These are phyloP conservation scores for Latrodectus geometricus DNA, from an alignment of 1,140 invertebrate species.

Conservation along the genomic window DNA sequence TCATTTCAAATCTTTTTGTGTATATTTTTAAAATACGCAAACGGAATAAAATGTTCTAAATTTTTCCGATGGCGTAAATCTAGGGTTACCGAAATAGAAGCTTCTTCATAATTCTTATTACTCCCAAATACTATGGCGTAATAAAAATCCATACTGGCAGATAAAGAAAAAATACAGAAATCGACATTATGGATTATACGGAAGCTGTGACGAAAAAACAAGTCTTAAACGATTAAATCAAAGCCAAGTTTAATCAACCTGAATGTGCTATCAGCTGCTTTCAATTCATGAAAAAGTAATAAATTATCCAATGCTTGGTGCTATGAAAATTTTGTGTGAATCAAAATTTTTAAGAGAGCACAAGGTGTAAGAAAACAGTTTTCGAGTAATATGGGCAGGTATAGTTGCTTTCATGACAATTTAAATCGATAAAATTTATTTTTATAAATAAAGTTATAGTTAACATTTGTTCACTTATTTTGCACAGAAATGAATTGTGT, in stretches of 20 bases:
- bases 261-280: slow-evolving; percentile 97
- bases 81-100: no score
- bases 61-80: no score
- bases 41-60: no score
- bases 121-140: no score
- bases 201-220: no score
- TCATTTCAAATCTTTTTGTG: no score
- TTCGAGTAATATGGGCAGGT: slow-evolving; percentile 95
- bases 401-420: neutral
- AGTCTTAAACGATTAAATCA: slow-evolving; percentile 97
- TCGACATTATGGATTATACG: no score
- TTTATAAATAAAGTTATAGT: neutral
- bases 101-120: no score
- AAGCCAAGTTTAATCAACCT: slow-evolving; percentile 98
- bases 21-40: no score
- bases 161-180: no score
- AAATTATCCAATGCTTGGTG: slow-evolving; percentile 99
- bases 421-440: neutral
- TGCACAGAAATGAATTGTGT: slow-evolving; percentile 96
- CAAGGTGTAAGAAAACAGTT: slow-evolving; percentile 99
- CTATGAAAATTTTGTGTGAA: slow-evolving; percentile 99
- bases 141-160: no score
- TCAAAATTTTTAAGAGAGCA: slow-evolving; percentile 91
- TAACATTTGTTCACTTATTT: slow-evolving; percentile 32
- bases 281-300: slow-evolving; percentile 99